Percentiles rank a stretch among this genome's conserved stretches.
Conservation (phyloP, 2,888 invertebrate species). For the Drosophila basisetae region DNA sequence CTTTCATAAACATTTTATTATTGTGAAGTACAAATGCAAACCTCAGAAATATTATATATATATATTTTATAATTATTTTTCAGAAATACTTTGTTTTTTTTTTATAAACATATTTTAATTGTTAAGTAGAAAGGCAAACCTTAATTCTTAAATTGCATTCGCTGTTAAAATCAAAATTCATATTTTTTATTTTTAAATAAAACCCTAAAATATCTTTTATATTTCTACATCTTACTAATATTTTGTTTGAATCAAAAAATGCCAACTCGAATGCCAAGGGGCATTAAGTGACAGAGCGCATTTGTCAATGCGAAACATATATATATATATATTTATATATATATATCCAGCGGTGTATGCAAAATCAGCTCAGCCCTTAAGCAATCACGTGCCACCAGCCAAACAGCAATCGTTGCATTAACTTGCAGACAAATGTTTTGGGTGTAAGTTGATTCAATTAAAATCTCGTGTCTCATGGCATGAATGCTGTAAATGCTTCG, state of each 20-base stretch:
- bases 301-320: not conserved
- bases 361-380: not conserved
- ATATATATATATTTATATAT: not conserved
- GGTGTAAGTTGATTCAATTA: conserved; percentile 66
- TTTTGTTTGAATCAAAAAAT: not conserved
- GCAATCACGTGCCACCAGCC: conserved; percentile 24
- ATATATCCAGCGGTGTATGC: not conserved
- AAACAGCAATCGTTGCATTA: not conserved
- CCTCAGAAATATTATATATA: not conserved
- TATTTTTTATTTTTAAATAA: not conserved
- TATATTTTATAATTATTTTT: not conserved
- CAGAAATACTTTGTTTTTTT: not conserved
- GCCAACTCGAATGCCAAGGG: conserved; percentile 19
- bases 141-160: not conserved
- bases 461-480: conserved; percentile 54
- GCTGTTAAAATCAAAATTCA: not conserved
- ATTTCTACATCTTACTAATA: not conserved
- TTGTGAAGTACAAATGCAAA: not conserved
- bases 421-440: not conserved
- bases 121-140: not conserved
- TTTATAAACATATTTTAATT: not conserved
- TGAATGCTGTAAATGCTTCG: not conserved
- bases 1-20: too few species aligned
- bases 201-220: not conserved
- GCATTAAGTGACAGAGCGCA: conserved; percentile 9